Conservation (phyloP, 2,797 vertebrate species). For the Pangasius mekongensis region DNA sequence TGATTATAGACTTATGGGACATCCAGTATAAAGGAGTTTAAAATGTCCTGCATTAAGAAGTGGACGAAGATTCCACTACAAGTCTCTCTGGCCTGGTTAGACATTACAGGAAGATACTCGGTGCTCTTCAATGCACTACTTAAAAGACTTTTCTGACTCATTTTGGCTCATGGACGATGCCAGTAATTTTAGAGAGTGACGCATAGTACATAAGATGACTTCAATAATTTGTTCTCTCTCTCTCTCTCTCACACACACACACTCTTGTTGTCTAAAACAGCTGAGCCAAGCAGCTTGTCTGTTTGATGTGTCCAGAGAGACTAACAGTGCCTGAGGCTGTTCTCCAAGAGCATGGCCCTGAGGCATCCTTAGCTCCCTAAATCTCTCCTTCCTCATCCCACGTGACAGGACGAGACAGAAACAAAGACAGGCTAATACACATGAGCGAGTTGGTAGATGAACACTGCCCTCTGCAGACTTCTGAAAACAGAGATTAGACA, state of each 20-base stretch:
- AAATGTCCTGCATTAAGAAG: neutral
- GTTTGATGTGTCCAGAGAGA: slow-evolving; percentile 25
- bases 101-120: neutral
- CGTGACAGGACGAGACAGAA: neutral
- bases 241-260: slow-evolving; percentile 15
- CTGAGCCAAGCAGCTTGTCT: slow-evolving; percentile 18
- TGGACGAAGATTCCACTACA: neutral
- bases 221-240: neutral
- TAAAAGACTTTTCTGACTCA: neutral
- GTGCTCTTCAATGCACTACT: neutral
- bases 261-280: slow-evolving; percentile 19
- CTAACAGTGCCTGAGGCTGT: slow-evolving; percentile 16
- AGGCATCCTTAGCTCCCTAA: slow-evolving; percentile 16
- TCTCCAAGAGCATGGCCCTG: slow-evolving; percentile 1
- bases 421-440: neutral
- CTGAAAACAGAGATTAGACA: slow-evolving; percentile 8
- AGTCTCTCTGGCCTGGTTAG: no score
- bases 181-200: neutral
- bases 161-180: neutral
- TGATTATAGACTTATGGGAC: neutral
- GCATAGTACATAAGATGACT: neutral
- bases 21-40: neutral
- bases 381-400: slow-evolving; percentile 17
- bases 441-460: slow-evolving; percentile 16
- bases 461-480: slow-evolving; percentile 73